phyloP scores from a whole-genome alignment of 2,888 invertebrate genomes.

The Eledona agricola region DNA sequence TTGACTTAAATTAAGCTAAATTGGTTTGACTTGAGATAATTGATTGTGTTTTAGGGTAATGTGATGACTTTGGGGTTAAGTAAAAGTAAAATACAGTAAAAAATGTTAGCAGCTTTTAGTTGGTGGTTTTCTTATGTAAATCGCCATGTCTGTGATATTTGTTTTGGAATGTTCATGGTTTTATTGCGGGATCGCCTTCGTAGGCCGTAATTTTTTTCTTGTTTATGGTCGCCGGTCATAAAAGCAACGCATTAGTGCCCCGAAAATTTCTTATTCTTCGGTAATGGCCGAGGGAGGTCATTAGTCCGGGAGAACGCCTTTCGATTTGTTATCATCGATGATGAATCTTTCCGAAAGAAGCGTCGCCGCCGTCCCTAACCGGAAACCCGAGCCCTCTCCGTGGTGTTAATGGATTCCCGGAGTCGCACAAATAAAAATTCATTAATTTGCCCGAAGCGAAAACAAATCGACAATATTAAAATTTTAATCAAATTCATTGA shows the following conservation, averaged over 20 bases:
- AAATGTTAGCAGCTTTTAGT: too few relatives aligned
- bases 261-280: constrained; percentile 15
- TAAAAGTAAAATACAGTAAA: too few relatives aligned
- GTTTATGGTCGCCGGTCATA: constrained; percentile 4
- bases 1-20: too few relatives aligned
- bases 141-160: too few relatives aligned
- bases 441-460: constrained; percentile 54
- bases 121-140: too few relatives aligned
- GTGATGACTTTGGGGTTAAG: too few relatives aligned
- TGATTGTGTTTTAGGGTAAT: too few relatives aligned
- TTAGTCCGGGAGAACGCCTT: constrained; percentile 48
- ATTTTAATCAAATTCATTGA: constrained; percentile 60
- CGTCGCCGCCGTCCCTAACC: too few relatives aligned
- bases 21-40: too few relatives aligned
- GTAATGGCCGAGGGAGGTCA: constrained; percentile 29
- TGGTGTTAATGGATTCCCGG: constrained; percentile 20
- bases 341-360: constrained; percentile 45
- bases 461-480: constrained; percentile 59
- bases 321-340: constrained; percentile 52
- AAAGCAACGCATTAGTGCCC: constrained; percentile 11
- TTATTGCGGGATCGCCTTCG: constrained; percentile 2
- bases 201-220: background rate
- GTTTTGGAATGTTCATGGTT: too few relatives aligned
- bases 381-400: too few relatives aligned
- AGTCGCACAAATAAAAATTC: too few relatives aligned